Base-by-base conservation (phyloP, 2,797 vertebrate species). In the Setipinna tenuifilis region DNA sequence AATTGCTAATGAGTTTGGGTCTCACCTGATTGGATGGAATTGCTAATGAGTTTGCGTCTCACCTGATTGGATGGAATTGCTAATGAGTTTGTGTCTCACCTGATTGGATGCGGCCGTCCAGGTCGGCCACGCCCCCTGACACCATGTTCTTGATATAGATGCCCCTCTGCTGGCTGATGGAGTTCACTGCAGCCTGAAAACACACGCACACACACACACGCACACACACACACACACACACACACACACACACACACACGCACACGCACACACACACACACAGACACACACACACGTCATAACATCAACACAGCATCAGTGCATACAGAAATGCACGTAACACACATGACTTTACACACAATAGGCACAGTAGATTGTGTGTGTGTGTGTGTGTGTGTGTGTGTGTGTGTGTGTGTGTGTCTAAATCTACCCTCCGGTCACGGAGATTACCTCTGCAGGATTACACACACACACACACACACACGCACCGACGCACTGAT, bases 101-200 rank as follows among this genome's bases (percentile, higher is more conserved):
- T 94, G 91, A 90, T 16, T 92, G 94, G 85, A 98, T 90, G 23
- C 94, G 95, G 83, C 97, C 95, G 0, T 97, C 95, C 86, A 93
- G 95, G 89, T 97, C 96, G 19, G 96, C 97, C 0, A 95, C 95
- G 14, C 97, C 97, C 46, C 90, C 93, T 1, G 96, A 93, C 88
- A 97, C 91, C 0, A 98, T 94, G 78, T 94, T 96, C 90, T 96
- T 97, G 88, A 98, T 95, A 0, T 96, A 98, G 91, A 97, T 95
- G 19, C 96, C 96, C 83, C 96, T 95, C 0, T 95, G 92, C 3
- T 85, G 92, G 80, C 94, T 91, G 7, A 88, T 95, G 0, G 95
- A 95, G 84, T 96, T 96, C 87, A 95, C 90, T 21, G 96, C 97
- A 85, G 95, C 95, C 97, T 98, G 90, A n/a, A n/a, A 87, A 90